Evolutionary conservation across 2,797 vertebrate species (phyloP).

Genomic region (Ptychobarbus kaznakovi): DNA sequence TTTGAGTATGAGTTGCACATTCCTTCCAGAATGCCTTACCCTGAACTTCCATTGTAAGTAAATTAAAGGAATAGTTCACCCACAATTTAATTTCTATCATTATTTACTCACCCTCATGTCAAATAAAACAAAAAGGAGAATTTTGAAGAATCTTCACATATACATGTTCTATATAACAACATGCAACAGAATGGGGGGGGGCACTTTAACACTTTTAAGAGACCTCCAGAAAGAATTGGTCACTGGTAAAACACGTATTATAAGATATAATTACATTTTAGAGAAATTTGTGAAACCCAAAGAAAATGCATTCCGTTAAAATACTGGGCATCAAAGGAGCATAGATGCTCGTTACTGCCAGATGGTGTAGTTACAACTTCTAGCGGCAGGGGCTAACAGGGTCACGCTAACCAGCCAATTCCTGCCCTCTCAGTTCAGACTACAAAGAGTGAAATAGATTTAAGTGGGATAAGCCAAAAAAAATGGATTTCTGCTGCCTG

Average conservation of each 20-base stretch:
- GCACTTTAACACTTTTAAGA: neutral
- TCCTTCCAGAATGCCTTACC: neutral
- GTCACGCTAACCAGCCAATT: slow-evolving; percentile 5
- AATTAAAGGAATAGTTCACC: neutral
- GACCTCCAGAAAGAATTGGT: neutral
- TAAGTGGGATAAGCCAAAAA: slow-evolving; percentile 30
- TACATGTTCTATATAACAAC: neutral
- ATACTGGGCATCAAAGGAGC: slow-evolving; percentile 4
- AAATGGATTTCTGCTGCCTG: neutral
- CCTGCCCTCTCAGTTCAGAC: slow-evolving; percentile 1
- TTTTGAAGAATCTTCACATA: neutral
- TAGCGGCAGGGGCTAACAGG: slow-evolving; percentile 1
- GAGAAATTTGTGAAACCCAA: neutral
- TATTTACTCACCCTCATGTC: neutral
- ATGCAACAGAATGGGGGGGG: too few species aligned
- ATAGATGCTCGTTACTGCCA: neutral
- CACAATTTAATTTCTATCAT: neutral
- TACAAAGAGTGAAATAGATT: slow-evolving; percentile 14
- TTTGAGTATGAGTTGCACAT: neutral
- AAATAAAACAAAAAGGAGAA: slow-evolving; percentile 1
- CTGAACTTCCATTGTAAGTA: neutral
- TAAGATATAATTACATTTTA: neutral
- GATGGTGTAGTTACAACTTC: slow-evolving; percentile 21
- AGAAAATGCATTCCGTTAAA: neutral
- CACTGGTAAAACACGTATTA: neutral